These are phyloP conservation scores for Fregata magnificens DNA, from an alignment of 2,113 vertebrate species.

Conservation along the genomic window DNA sequence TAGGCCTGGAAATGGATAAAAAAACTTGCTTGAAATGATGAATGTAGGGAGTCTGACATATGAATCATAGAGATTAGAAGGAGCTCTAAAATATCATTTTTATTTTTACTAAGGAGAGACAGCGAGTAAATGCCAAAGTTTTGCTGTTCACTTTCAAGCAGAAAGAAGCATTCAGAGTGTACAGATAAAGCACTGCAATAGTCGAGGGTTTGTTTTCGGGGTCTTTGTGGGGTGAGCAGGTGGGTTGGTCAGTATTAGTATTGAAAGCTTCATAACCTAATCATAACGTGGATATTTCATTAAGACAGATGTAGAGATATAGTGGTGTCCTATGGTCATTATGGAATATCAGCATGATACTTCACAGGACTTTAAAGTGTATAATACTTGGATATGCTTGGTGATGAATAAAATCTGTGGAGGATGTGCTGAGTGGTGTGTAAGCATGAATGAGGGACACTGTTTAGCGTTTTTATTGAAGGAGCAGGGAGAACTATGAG, in stretches of 20 bases:
- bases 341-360: background rate
- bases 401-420: background rate
- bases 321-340: background rate
- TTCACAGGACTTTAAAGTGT: background rate
- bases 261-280: background rate
- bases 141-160: background rate
- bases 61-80: constrained; percentile 19
- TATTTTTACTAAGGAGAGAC: background rate
- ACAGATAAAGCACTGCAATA: background rate
- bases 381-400: background rate
- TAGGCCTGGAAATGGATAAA: constrained; percentile 4
- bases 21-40: background rate
- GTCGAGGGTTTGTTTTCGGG: background rate
- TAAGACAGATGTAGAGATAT: background rate
- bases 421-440: background rate
- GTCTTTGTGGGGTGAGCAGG: rapidly evolving
- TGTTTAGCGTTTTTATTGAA: background rate
- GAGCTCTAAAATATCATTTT: background rate
- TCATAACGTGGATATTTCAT: background rate
- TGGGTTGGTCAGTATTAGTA: background rate
- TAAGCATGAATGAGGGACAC: background rate
- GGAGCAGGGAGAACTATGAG: background rate
- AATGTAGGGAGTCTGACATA: background rate
- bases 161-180: background rate
- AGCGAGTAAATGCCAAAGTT: background rate